These are phyloP conservation scores for Accipiter virgatus DNA, from an alignment of 2,113 vertebrate species.

Conservation along the genomic window DNA sequence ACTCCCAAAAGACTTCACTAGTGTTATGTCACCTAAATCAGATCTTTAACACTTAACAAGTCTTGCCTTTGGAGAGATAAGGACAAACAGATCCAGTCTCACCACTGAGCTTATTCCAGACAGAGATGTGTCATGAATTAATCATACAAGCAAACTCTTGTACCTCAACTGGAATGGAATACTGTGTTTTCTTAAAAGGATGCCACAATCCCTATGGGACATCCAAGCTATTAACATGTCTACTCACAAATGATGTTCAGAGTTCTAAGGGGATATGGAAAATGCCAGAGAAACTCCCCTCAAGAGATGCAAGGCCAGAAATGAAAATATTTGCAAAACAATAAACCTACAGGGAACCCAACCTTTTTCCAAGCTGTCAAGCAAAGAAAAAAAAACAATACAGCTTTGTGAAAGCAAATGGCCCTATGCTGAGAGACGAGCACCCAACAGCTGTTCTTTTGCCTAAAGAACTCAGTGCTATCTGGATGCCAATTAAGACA, in stretches of 20 bases:
- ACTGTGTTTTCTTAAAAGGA: conserved; percentile 11
- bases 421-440: neutral
- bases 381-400: neutral
- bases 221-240: conserved; percentile 6
- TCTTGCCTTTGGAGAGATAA: conserved; percentile 16
- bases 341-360: neutral
- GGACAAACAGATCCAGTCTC: neutral
- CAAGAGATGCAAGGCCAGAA: conserved; percentile 11
- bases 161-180: conserved; percentile 16
- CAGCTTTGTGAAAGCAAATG: neutral
- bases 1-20: conserved; percentile 18
- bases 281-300: conserved; percentile 11
- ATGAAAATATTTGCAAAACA: conserved; percentile 36
- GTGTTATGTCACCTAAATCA: conserved; percentile 19
- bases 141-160: conserved; percentile 39
- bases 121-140: conserved; percentile 50
- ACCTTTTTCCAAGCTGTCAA: conserved; percentile 22
- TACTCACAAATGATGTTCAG: neutral
- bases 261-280: neutral
- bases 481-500: neutral
- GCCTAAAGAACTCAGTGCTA: neutral
- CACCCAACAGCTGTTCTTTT: neutral
- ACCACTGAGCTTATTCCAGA: neutral
- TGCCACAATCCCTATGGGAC: neutral
- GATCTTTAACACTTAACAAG: conserved; percentile 37